Base-by-base conservation (phyloP, 1,140 invertebrate genomes). In the Wasmannia auropunctata region DNA sequence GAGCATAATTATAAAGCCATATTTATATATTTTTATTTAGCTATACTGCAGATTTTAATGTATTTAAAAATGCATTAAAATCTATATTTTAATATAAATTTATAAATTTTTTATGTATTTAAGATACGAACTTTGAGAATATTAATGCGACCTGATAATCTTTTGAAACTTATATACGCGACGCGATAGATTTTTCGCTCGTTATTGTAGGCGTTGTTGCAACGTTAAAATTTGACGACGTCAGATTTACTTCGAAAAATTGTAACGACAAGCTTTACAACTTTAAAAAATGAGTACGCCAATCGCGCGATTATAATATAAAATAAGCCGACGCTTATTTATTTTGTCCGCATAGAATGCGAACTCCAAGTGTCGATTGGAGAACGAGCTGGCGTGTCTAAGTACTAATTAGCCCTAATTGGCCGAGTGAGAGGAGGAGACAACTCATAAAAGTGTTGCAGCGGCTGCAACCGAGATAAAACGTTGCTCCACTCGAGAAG, bases 351-450 rank as follows among this genome's bases (percentile, higher is more conserved):
- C 34, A 19, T 56, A 70, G 16, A 81, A 81, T 25, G 34, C 22
- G 6, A 25, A 40, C n/a, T 65, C 4, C 19, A 56, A 56, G 34
- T 43, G 25, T 72, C 11, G 65, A 81, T 81, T 70, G 19, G 25
- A 22, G 25, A 72, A 72, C 3, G 11, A 72, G 65, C 34, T 43
- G n/a, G 22, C 25, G 37, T 81, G 49, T 81, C 34, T 34, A 72
- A 69, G 19, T 72, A 58, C 49, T 81, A 81, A 81, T 81, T 81
- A 81, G 31, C 11, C 25, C 65, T 81, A 72, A 81, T 72, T 72
- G 65, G 6, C 11, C 14, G 37, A 75, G 40, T 19, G 11, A 62
- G 40, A 77, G 56, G 7, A 81, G 22, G 4, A 56, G 65, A 81
- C 49, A 43, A 70, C 11, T 34, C 49, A 31, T 69, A 54, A 80